Conservation (phyloP, 2,888 invertebrate genomes). For the Arenicola marina region DNA sequence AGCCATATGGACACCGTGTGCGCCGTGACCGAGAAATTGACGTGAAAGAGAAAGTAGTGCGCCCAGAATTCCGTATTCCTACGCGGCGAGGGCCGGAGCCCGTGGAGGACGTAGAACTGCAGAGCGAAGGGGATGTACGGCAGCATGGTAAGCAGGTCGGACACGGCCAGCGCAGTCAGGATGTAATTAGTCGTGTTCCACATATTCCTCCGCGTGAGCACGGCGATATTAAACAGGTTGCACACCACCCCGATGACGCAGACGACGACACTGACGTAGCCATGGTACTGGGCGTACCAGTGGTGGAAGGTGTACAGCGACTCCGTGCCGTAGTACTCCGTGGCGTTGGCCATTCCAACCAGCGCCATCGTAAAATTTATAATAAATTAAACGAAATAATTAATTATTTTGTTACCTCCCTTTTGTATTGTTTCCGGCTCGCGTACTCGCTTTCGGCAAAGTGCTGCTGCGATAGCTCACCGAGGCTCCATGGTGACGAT, state of each 20-base stretch:
- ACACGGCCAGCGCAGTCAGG: conserved; percentile 80
- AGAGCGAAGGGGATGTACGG: conserved; percentile 90
- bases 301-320: conserved; percentile 35
- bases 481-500: too few species aligned
- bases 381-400: too few species aligned
- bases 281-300: conserved; percentile 69
- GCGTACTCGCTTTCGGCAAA: too few species aligned
- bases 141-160: conserved; percentile 85
- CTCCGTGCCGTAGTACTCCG: too few species aligned
- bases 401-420: too few species aligned
- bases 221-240: conserved; percentile 86
- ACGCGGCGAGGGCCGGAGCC: conserved; percentile 35
- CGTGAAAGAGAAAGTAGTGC: conserved; percentile 71
- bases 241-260: conserved; percentile 89
- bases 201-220: conserved; percentile 84
- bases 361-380: too few species aligned
- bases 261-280: conserved; percentile 82
- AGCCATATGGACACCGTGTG: conserved; percentile 93
- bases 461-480: too few species aligned
- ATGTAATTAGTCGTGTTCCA: conserved; percentile 86
- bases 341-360: too few species aligned
- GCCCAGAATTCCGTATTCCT: conserved; percentile 59
- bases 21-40: conserved; percentile 82
- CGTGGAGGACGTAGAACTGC: conserved; percentile 63
- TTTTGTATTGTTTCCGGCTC: too few species aligned